Conservation (phyloP, 1,140 invertebrate species). For the Bombus pyrosoma region DNA sequence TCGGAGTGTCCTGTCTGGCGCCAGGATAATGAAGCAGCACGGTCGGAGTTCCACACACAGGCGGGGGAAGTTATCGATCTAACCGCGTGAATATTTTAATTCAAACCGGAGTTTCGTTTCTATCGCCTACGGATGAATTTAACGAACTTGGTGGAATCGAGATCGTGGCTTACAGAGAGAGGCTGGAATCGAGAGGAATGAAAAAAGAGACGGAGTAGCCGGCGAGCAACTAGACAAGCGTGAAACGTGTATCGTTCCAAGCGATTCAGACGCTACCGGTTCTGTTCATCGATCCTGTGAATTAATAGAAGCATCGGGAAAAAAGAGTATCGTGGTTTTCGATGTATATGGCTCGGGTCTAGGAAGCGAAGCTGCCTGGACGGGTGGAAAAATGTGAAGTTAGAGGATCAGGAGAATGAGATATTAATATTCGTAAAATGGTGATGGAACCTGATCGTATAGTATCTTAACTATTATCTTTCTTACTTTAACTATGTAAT, state of each 20-base stretch:
- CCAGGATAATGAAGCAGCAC: slow-evolving; percentile 56
- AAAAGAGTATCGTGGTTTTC: too few species aligned
- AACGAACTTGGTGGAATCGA: slow-evolving; percentile 25
- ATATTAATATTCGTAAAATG: neutral
- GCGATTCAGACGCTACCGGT: neutral
- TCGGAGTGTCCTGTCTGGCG: slow-evolving; percentile 59
- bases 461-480: neutral
- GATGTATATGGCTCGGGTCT: neutral
- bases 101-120: slow-evolving; percentile 14
- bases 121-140: slow-evolving; percentile 10
- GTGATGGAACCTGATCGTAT: neutral
- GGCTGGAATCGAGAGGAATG: neutral
- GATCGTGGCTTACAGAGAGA: neutral
- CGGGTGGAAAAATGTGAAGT: neutral
- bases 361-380: neutral
- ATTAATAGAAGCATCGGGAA: neutral
- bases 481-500: too few species aligned
- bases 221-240: neutral
- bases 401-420: neutral
- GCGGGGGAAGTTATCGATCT: slow-evolving; percentile 42
- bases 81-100: slow-evolving; percentile 30
- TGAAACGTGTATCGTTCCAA: neutral
- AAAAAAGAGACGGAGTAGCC: neutral
- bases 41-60: slow-evolving; percentile 7
- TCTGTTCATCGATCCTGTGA: neutral